These are phyloP conservation scores for Apostichopus leukothele DNA, from an alignment of 53 echinoderm and acorn worm species.

Conservation along the genomic window DNA sequence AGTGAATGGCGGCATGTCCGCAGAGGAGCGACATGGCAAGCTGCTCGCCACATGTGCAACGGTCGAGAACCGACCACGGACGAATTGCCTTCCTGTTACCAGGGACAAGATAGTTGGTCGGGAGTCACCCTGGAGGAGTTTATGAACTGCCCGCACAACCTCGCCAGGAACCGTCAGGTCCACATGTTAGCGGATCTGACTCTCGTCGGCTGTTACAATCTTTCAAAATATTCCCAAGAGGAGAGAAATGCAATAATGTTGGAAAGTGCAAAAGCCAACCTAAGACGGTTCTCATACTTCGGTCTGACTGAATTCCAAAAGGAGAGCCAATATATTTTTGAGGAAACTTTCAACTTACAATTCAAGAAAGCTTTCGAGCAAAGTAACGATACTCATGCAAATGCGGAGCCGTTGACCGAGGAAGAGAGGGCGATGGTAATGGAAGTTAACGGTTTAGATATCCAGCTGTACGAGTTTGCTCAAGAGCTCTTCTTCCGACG, in stretches of 20 bases:
- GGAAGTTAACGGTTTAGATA: slow-evolving; percentile 59
- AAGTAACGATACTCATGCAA: slow-evolving; percentile 68
- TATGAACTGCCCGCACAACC: slow-evolving; percentile 70
- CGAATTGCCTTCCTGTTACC: slow-evolving; percentile 70
- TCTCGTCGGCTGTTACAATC: slow-evolving; percentile 80
- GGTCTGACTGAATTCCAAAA: slow-evolving; percentile 85
- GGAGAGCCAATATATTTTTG: slow-evolving; percentile 84
- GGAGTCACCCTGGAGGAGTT: slow-evolving; percentile 80
- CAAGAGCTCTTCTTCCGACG: slow-evolving; percentile 81
- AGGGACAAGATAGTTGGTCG: slow-evolving; percentile 62
- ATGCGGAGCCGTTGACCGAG: slow-evolving; percentile 39
- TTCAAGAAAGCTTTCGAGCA: slow-evolving; percentile 70
- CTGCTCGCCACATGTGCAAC: slow-evolving; percentile 80
- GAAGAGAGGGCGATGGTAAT: slow-evolving; percentile 50
- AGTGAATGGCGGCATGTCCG: slow-evolving; percentile 94
- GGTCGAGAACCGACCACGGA: slow-evolving; percentile 58
- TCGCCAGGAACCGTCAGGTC: slow-evolving; percentile 85
- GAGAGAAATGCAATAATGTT: slow-evolving; percentile 70
- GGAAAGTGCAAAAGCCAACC: slow-evolving; percentile 77
- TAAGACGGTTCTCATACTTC: slow-evolving; percentile 72
- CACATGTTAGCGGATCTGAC: slow-evolving; percentile 90
- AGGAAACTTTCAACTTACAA: slow-evolving; percentile 75
- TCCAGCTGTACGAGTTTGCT: slow-evolving; percentile 82
- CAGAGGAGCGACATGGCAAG: slow-evolving; percentile 90
- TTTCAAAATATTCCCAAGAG: slow-evolving; percentile 53